Conservation (phyloP, 2,797 vertebrate genomes). For the Cichlasoma orientale region DNA sequence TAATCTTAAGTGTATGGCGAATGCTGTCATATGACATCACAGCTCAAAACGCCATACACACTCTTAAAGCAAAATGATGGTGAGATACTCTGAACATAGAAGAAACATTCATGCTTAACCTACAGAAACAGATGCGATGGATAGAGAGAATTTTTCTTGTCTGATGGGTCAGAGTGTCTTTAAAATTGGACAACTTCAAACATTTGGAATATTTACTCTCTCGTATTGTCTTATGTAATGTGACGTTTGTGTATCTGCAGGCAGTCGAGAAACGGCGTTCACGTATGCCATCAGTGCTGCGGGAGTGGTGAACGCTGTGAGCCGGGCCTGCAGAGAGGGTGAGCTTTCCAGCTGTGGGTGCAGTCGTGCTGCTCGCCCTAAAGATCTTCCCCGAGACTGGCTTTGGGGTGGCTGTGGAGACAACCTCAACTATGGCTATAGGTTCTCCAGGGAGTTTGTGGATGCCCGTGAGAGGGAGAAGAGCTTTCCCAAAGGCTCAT, state of each 20-base stretch:
- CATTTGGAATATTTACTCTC: neutral
- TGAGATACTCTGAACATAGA: constrained; percentile 15
- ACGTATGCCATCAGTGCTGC: constrained; percentile 96
- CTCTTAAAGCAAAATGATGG: constrained; percentile 28
- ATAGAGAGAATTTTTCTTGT: neutral
- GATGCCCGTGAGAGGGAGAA: constrained; percentile 95
- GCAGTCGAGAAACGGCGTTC: constrained; percentile 96
- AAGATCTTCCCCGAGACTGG: constrained; percentile 96
- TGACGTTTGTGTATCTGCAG: constrained; percentile 74
- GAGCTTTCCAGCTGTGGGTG: constrained; percentile 97
- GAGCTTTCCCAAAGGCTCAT: constrained; percentile 89
- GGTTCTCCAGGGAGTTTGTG: constrained; percentile 98
- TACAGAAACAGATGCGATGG: neutral
- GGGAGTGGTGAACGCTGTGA: constrained; percentile 96
- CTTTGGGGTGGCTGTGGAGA: constrained; percentile 98
- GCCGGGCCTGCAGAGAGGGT: constrained; percentile 94
- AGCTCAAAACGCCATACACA: constrained; percentile 25
- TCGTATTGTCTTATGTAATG: constrained; percentile 12
- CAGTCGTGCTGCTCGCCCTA: constrained; percentile 91
- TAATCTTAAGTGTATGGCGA: constrained; percentile 59
- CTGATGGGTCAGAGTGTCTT: neutral
- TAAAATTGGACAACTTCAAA: neutral
- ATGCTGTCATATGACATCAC: constrained; percentile 64
- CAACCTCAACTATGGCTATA: constrained; percentile 95
- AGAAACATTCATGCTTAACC: constrained; percentile 1